A percentile compares a stretch with the other conserved stretches of the same genome.
phyloP scores from a whole-genome alignment of 2,797 vertebrate genomes.

The Pseudochromis fuscus region DNA sequence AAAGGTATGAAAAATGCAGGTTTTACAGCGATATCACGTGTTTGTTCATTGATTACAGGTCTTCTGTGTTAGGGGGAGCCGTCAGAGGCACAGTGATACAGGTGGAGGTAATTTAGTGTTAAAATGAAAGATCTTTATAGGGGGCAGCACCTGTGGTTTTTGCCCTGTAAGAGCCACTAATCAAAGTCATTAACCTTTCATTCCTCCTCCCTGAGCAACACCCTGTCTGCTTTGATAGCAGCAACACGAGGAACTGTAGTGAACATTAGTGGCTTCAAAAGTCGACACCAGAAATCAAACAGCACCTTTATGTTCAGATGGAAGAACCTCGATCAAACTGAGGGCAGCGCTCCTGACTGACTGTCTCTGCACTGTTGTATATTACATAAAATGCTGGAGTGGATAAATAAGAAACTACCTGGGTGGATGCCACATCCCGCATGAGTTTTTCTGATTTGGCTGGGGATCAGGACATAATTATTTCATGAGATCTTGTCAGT shows the following conservation, averaged over 20 bases:
- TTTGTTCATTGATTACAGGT: constrained; percentile 14
- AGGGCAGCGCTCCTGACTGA: constrained; percentile 16
- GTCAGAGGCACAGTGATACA: constrained; percentile 14
- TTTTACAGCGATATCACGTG: constrained; percentile 10
- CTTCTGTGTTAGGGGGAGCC: not conserved
- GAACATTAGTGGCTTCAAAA: not conserved
- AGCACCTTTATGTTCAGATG: constrained; percentile 6
- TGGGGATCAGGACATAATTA: constrained; percentile 63
- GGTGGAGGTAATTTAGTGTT: constrained; percentile 14
- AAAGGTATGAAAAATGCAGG: constrained; percentile 39
- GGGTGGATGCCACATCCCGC: constrained; percentile 41
- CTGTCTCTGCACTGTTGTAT: constrained; percentile 44
- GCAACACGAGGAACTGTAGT: not conserved
- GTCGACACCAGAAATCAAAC: constrained; percentile 26
- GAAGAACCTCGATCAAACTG: constrained; percentile 30
- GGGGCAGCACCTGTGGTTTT: constrained; percentile 11
- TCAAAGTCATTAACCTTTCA: constrained; percentile 37
- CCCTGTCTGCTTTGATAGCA: not conserved
- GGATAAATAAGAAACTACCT: constrained; percentile 60
- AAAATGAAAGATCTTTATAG: constrained; percentile 28
- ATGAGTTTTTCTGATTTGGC: constrained; percentile 54
- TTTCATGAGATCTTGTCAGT: constrained; percentile 71
- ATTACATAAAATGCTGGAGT: constrained; percentile 46
- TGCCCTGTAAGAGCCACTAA: constrained; percentile 17
- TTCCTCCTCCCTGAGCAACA: constrained; percentile 5